Conservation (phyloP, 1,140 invertebrate genomes). For the Drosophila bifasciata region DNA sequence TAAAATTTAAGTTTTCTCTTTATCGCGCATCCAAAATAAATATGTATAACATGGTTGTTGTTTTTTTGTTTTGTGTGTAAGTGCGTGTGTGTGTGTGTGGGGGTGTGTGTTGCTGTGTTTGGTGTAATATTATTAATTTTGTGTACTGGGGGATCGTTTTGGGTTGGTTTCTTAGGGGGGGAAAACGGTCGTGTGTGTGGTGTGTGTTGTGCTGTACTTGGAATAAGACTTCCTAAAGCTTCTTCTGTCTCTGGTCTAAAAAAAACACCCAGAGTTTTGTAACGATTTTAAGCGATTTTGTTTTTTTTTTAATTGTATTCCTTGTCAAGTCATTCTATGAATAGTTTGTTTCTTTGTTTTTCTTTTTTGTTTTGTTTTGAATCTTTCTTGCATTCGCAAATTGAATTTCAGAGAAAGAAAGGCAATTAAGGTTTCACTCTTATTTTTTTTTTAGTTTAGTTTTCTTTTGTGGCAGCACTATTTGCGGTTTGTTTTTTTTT, state of each 20-base stretch:
- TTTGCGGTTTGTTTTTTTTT: not conserved
- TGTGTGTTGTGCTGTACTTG: conserved; percentile 16
- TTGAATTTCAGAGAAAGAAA: conserved; percentile 22
- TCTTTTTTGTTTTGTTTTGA: conserved; percentile 8
- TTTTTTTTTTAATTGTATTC: conserved; percentile 4
- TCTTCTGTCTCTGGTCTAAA: conserved; percentile 6
- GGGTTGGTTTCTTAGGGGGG: not conserved
- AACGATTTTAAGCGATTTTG: conserved; percentile 19
- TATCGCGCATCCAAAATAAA: conserved; percentile 35
- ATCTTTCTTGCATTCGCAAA: conserved; percentile 7
- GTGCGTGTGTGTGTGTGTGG: conserved; percentile 8
- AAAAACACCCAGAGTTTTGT: conserved; percentile 21
- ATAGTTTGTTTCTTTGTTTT: conserved; percentile 16
- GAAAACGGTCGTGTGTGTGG: not conserved
- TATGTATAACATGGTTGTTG: conserved; percentile 38
- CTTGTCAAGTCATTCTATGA: conserved; percentile 13
- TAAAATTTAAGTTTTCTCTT: conserved; percentile 10
- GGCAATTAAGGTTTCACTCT: conserved; percentile 24
- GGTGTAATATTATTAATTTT: conserved; percentile 7
- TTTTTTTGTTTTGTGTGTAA: too few relatives aligned
- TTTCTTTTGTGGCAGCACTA: conserved; percentile 14
- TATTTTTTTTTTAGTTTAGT: conserved; percentile 16
- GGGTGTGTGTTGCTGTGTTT: conserved; percentile 13
- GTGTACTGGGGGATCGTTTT: conserved; percentile 12
- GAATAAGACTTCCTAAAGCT: conserved; percentile 13